Conservation (phyloP, 2,888 invertebrate species). For the Sphaerolaimus hirsutus region DNA sequence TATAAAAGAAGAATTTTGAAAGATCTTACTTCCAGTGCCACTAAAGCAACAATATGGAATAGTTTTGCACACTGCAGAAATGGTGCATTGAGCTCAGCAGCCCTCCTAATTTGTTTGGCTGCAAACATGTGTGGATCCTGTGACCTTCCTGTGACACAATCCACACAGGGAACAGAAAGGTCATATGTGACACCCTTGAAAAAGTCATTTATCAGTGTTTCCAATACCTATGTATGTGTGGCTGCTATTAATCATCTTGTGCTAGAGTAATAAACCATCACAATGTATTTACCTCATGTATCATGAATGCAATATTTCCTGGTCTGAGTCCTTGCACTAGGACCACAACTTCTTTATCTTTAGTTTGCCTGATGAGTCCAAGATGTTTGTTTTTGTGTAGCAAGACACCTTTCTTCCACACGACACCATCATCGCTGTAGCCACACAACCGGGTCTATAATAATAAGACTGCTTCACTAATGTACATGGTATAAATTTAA, state of each 20-base stretch:
- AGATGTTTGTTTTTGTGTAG: constrained; percentile 25
- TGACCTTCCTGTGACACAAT: constrained; percentile 16
- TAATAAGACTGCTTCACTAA: too few species aligned
- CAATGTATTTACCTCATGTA: constrained; percentile 18
- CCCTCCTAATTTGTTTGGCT: constrained; percentile 20
- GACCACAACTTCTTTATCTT: constrained; percentile 19
- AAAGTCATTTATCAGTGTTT: constrained; percentile 23
- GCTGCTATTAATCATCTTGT: too few species aligned
- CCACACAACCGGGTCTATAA: constrained; percentile 2
- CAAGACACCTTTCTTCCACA: constrained; percentile 28
- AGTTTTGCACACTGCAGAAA: constrained; percentile 25
- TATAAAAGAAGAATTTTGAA: background rate
- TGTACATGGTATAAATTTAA: background rate
- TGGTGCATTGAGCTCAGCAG: constrained; percentile 21
- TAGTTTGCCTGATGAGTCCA: constrained; percentile 22
- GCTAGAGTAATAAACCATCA: background rate
- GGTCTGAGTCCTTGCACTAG: constrained; percentile 23
- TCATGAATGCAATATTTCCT: constrained; percentile 25
- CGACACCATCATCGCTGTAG: constrained; percentile 21
- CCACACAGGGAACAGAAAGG: constrained; percentile 24
- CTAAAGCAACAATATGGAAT: constrained; percentile 25
- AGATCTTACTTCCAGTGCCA: constrained; percentile 13
- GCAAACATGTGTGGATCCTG: constrained; percentile 23
- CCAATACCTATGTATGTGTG: constrained; percentile 15
- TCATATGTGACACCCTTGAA: constrained; percentile 26